A percentile compares a stretch with the other conserved stretches of the same genome.
These are phyloP conservation scores for Mallotus villosus DNA, from an alignment of 2,797 vertebrate genomes.

Conservation along the genomic window DNA sequence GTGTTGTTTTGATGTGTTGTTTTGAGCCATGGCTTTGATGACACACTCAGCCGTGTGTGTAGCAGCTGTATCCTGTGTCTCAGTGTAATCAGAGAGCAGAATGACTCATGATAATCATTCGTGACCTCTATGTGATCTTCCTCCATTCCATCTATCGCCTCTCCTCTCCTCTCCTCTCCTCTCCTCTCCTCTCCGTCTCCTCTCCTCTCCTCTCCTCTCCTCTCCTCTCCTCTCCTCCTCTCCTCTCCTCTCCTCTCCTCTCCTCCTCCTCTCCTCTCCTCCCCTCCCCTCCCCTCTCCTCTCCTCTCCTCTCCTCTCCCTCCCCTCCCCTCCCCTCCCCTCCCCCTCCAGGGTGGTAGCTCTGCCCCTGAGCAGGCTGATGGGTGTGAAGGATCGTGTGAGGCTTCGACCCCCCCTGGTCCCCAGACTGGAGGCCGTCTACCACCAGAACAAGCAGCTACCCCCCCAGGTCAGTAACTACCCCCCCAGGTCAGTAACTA, in stretches of 20 bases:
- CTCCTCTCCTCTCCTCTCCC: background rate
- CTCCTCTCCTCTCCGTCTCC: too few relatives aligned
- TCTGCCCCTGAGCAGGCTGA: constrained; percentile 76
- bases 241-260: background rate
- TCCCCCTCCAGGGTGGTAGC: constrained; percentile 76
- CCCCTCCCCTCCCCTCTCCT: constrained; percentile 18
- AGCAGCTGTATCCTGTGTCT: constrained; percentile 31
- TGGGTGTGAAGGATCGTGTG: constrained; percentile 80
- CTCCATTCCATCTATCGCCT: constrained; percentile 34
- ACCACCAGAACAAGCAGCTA: constrained; percentile 59
- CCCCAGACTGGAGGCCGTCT: constrained; percentile 80
- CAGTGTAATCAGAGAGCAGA: constrained; percentile 53
- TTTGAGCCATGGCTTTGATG: background rate
- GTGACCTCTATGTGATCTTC: constrained; percentile 54
- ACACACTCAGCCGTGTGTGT: background rate
- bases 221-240: constrained; percentile 19
- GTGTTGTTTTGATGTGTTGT: too few relatives aligned
- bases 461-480: constrained; percentile 71
- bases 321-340: background rate
- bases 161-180: too few relatives aligned
- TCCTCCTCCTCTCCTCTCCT: background rate
- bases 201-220: background rate
- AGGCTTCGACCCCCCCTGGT: constrained; percentile 60
- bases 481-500: constrained; percentile 3
- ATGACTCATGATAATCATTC: constrained; percentile 26